phyloP scores from a whole-genome alignment of 2,888 invertebrate genomes.

The Synanthedon vespiformis region DNA sequence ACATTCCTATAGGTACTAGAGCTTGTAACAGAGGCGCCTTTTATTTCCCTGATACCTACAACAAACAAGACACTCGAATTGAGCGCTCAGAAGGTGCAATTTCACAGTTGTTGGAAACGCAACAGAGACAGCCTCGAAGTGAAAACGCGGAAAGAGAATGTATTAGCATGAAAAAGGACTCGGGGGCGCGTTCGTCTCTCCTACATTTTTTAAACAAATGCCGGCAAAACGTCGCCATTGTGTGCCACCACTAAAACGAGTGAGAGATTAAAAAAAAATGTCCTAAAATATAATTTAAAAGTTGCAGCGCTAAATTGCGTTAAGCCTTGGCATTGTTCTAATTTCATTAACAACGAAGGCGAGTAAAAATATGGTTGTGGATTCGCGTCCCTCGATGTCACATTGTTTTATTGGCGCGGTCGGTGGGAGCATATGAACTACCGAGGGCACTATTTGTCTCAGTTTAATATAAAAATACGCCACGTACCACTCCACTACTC shows the following conservation, averaged over 20 bases:
- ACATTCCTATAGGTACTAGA: neutral
- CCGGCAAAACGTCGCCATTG: no score
- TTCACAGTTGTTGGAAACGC: constrained; percentile 45
- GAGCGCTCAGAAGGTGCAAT: constrained; percentile 42
- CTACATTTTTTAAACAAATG: neutral
- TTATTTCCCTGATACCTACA: neutral
- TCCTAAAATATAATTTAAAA: constrained; percentile 22
- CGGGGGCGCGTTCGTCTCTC: constrained; percentile 1
- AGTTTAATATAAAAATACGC: constrained; percentile 38
- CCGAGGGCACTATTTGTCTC: constrained; percentile 37
- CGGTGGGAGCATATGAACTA: constrained; percentile 26
- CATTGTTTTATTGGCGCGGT: constrained; percentile 27
- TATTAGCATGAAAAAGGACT: constrained; percentile 37
- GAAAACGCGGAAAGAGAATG: constrained; percentile 14
- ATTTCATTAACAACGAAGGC: constrained; percentile 39
- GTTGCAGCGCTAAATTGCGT: constrained; percentile 27
- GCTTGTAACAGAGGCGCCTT: neutral
- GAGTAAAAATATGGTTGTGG: constrained; percentile 11
- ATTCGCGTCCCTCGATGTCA: constrained; percentile 10
- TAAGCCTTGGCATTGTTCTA: constrained; percentile 32
- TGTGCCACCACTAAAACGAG: constrained; percentile 12
- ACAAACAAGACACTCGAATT: constrained; percentile 21
- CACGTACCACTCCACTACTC: constrained; percentile 15
- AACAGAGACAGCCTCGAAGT: constrained; percentile 27
- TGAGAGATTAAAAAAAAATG: constrained; percentile 12